These are phyloP conservation scores for Scaptomyza cyrtandrae DNA, from an alignment of 2,888 invertebrate species.

Conservation along the genomic window DNA sequence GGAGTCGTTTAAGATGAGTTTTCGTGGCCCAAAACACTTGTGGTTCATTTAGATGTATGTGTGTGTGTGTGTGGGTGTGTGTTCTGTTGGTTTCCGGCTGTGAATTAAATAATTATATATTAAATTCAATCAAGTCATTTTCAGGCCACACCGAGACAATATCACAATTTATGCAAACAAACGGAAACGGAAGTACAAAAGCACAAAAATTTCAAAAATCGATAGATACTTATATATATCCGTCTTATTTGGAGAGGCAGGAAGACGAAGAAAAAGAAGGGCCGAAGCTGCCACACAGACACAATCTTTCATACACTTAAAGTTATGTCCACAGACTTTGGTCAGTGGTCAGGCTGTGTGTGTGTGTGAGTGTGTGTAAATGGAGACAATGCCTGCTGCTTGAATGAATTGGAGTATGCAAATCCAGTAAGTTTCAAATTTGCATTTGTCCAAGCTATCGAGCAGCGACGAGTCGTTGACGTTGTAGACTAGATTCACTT, in stretches of 20 bases:
- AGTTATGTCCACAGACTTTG: not conserved
- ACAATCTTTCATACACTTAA: not conserved
- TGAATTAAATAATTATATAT: slow-evolving; percentile 44
- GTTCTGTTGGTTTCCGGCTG: slow-evolving; percentile 29
- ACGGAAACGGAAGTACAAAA: slow-evolving; percentile 70
- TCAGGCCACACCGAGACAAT: slow-evolving; percentile 43
- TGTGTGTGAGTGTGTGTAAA: slow-evolving; percentile 1
- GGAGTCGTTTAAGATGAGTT: not conserved
- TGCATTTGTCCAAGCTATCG: slow-evolving; percentile 60
- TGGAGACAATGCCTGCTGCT: slow-evolving; percentile 22
- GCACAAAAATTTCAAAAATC: slow-evolving; percentile 19
- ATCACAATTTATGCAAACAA: slow-evolving; percentile 69
- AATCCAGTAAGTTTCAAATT: slow-evolving; percentile 55
- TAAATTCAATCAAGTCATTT: slow-evolving; percentile 41
- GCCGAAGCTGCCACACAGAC: slow-evolving; percentile 4
- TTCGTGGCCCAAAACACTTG: slow-evolving; percentile 4
- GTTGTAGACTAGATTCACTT: slow-evolving; percentile 68
- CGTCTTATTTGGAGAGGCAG: slow-evolving; percentile 27
- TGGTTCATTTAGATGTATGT: slow-evolving; percentile 2
- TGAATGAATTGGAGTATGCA: slow-evolving; percentile 62
- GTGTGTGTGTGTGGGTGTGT: not conserved
- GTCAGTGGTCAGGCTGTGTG: slow-evolving; percentile 12
- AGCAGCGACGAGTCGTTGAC: slow-evolving; percentile 32
- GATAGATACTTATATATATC: slow-evolving; percentile 58
- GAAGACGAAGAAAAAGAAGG: slow-evolving; percentile 3